Evolutionary conservation across 1,140 invertebrate species (phyloP).

Genomic region (Cydia pomonella): DNA sequence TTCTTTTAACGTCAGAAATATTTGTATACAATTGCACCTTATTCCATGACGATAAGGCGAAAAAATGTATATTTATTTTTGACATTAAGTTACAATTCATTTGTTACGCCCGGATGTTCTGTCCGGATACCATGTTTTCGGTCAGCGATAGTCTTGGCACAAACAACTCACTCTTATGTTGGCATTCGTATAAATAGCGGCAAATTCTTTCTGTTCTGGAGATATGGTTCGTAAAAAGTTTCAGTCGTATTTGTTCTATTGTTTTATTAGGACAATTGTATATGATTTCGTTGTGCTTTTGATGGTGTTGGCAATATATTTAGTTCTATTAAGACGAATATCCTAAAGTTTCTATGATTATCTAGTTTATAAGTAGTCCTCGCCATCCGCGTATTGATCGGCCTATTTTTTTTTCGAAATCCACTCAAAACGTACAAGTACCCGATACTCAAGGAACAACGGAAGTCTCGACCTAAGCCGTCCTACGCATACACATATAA

Average conservation of each 20-base stretch:
- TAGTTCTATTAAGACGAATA: not conserved
- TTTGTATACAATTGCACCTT: not conserved
- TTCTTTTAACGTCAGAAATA: not conserved
- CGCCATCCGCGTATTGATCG: no score
- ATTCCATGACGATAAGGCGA: not conserved
- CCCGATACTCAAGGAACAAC: no score
- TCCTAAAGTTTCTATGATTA: not conserved
- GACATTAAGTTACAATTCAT: not conserved
- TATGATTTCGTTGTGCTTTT: not conserved
- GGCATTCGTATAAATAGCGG: conserved; percentile 17
- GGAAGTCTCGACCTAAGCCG: no score
- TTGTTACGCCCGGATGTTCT: not conserved
- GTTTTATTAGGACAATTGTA: not conserved
- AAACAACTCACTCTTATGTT: conserved; percentile 26
- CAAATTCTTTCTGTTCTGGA: not conserved
- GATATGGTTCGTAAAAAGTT: conserved; percentile 12
- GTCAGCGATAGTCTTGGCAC: conserved; percentile 28
- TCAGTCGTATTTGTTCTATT: not conserved
- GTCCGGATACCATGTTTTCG: conserved; percentile 22
- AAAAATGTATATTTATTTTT: not conserved
- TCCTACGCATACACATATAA: no score
- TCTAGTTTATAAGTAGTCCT: no score
- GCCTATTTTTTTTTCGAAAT: no score
- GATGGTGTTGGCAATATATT: not conserved
- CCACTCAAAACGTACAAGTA: no score